A percentile compares a stretch with the other conserved stretches of the same genome.
These are phyloP conservation scores for Trididemnum miniatum DNA, from an alignment of 23 tunicate species.

Conservation along the genomic window DNA sequence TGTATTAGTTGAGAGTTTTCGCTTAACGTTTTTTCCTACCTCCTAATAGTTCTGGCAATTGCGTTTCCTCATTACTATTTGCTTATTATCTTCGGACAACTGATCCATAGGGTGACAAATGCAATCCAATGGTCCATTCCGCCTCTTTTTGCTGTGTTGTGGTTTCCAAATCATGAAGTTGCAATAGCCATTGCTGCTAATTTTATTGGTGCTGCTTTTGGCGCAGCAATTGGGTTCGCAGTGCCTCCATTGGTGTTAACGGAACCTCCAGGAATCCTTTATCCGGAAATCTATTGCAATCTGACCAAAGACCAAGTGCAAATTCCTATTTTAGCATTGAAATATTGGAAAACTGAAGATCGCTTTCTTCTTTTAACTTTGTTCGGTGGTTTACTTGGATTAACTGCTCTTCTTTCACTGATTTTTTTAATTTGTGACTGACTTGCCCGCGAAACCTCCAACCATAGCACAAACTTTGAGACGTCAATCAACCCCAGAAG, in stretches of 20 bases:
- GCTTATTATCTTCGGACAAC: slow-evolving; percentile 6
- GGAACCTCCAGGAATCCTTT: not conserved
- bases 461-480: slow-evolving; percentile 26
- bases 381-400: not conserved
- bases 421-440: slow-evolving; percentile 5
- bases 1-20: not conserved
- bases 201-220: not conserved
- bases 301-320: not conserved
- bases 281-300: not conserved
- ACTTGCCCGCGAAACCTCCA: slow-evolving; percentile 20
- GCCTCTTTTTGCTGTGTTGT: slow-evolving; percentile 19
- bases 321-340: not conserved
- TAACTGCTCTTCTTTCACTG: not conserved
- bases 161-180: slow-evolving; percentile 27
- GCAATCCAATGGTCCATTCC: slow-evolving; percentile 10
- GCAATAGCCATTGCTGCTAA: slow-evolving; percentile 10
- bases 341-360: not conserved
- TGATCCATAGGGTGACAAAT: not conserved
- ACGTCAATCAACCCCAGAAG: not conserved
- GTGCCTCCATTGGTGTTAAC: not conserved
- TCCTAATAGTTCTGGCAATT: slow-evolving; percentile 5
- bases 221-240: not conserved
- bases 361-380: not conserved
- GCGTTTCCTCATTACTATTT: not conserved
- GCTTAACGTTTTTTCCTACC: not conserved